phyloP scores from a whole-genome alignment of 2,113 vertebrate genomes.

The Vombatus ursinus region DNA sequence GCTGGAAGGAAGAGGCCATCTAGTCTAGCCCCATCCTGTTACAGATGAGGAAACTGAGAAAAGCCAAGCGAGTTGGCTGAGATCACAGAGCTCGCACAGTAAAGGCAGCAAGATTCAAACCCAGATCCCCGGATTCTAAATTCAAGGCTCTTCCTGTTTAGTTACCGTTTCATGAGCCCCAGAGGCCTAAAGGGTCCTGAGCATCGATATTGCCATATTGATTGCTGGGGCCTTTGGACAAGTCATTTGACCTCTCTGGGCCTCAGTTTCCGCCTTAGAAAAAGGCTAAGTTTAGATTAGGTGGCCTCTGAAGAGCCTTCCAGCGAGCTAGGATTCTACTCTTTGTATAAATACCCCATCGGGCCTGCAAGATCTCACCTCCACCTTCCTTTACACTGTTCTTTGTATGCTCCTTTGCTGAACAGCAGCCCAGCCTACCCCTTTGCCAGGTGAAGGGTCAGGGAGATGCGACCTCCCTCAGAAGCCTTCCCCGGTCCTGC shows the following conservation, averaged over 20 bases:
- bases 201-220: neutral
- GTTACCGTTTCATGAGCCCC: too few relatives aligned
- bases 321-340: too few relatives aligned
- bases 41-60: neutral
- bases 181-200: too few relatives aligned
- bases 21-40: neutral
- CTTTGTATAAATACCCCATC: too few relatives aligned
- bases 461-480: too few relatives aligned
- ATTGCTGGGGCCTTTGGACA: neutral
- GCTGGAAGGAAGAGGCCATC: neutral
- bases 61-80: neutral
- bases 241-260: neutral
- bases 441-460: too few relatives aligned
- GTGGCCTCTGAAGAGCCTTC: too few relatives aligned
- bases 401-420: neutral
- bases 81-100: neutral
- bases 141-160: too few relatives aligned
- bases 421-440: neutral
- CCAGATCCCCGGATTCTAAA: too few relatives aligned
- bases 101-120: neutral
- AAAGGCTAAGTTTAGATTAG: too few relatives aligned
- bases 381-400: neutral
- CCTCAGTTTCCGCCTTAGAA: neutral
- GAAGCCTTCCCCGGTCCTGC: neutral
- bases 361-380: neutral